Evolutionary conservation across 2,888 invertebrate species (phyloP).

Genomic region (Melanostoma scalare): DNA sequence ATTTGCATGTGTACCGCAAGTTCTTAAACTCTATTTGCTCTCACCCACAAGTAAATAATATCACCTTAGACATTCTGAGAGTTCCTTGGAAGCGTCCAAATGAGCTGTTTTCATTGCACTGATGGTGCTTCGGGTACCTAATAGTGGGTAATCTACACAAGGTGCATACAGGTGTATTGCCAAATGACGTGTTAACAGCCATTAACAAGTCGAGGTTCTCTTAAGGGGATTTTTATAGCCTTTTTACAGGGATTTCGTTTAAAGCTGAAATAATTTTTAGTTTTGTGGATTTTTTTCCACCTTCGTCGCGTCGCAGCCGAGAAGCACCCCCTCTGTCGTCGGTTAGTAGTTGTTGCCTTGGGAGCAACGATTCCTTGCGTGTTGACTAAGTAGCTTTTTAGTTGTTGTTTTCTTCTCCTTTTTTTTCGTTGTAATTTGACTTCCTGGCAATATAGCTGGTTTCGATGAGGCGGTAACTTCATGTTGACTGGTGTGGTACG

Average conservation of each 20-base stretch:
- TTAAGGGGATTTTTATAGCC: constrained; percentile 65
- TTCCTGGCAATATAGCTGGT: constrained; percentile 57
- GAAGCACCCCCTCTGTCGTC: not conserved
- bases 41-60: constrained; percentile 58
- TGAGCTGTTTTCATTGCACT: constrained; percentile 30
- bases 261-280: constrained; percentile 65
- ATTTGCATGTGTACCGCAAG: constrained; percentile 66
- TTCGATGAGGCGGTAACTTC: constrained; percentile 48
- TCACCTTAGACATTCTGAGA: constrained; percentile 22
- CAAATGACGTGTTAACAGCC: constrained; percentile 73
- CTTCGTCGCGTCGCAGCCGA: not conserved
- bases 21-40: constrained; percentile 32
- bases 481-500: constrained; percentile 53
- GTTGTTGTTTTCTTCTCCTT: constrained; percentile 29
- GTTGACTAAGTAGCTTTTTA: constrained; percentile 67
- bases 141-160: constrained; percentile 39
- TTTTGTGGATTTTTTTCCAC: constrained; percentile 1
- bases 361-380: constrained; percentile 63
- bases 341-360: constrained; percentile 3
- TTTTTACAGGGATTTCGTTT: constrained; percentile 71
- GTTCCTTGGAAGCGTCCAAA: constrained; percentile 62
- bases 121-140: constrained; percentile 35
- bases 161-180: constrained; percentile 68
- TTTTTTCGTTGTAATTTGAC: constrained; percentile 44
- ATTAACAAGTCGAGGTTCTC: constrained; percentile 68